phyloP scores from a whole-genome alignment of 2,888 invertebrate species.

The Lathronympha strigana region DNA sequence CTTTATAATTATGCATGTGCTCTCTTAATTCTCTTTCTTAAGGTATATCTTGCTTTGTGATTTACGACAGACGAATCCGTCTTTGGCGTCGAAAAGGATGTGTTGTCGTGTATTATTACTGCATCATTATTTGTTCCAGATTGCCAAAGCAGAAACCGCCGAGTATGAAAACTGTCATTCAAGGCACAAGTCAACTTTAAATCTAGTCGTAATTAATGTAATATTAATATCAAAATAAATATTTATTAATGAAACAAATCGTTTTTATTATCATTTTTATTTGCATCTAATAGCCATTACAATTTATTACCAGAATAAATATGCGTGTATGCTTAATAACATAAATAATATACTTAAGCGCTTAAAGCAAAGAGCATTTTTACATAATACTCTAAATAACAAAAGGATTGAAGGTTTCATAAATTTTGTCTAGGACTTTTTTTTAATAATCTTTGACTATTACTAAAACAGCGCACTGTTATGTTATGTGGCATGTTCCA shows the following conservation, averaged over 20 bases:
- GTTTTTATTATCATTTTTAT: constrained; percentile 41
- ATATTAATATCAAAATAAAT: constrained; percentile 28
- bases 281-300: constrained; percentile 26
- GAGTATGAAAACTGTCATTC: constrained; percentile 70
- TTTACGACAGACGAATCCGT: too few species aligned
- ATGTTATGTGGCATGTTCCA: too few species aligned
- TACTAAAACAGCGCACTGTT: not conserved
- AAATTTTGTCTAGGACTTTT: not conserved
- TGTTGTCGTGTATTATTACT: too few species aligned
- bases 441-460: not conserved
- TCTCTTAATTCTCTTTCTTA: too few species aligned
- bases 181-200: constrained; percentile 76
- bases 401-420: not conserved
- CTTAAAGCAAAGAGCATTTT: constrained; percentile 15
- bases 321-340: constrained; percentile 31
- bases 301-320: constrained; percentile 41
- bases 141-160: constrained; percentile 76
- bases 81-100: too few species aligned
- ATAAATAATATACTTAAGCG: constrained; percentile 30
- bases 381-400: not conserved
- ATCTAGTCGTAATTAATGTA: constrained; percentile 28
- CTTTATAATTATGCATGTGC: too few species aligned
- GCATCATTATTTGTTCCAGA: constrained; percentile 54
- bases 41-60: too few species aligned
- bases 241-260: constrained; percentile 39